Evolutionary conservation across 2,113 vertebrate species (phyloP).

Genomic region (Tauraco erythrolophus): DNA sequence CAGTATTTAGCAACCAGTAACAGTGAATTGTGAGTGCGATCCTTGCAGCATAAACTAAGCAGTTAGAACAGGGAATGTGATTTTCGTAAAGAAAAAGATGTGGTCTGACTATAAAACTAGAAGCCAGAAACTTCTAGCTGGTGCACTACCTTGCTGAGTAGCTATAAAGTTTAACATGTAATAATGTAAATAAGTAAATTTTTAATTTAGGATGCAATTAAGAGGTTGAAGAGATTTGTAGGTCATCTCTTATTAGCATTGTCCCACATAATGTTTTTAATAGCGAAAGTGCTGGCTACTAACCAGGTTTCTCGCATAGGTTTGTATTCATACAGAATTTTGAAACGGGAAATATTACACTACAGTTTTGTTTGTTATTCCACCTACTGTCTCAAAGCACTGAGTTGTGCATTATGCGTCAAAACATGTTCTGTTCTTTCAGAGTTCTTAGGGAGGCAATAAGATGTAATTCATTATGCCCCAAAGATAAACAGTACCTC

Average conservation of each 20-base stretch:
- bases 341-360: conserved; percentile 2
- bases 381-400: neutral
- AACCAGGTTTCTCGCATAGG: neutral
- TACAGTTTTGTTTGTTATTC: conserved; percentile 37
- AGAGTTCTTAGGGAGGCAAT: conserved; percentile 36
- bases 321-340: neutral
- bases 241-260: neutral
- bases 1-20: neutral
- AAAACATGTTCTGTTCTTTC: conserved; percentile 43
- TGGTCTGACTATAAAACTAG: neutral
- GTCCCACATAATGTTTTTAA: neutral
- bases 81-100: conserved; percentile 12
- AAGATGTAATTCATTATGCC: conserved; percentile 62
- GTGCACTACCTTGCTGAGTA: neutral
- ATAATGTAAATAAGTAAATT: neutral
- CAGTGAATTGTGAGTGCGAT: neutral
- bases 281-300: neutral
- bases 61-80: neutral
- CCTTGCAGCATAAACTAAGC: neutral
- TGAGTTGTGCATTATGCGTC: neutral
- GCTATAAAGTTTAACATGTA: neutral
- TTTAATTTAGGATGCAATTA: neutral
- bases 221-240: neutral
- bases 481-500: conserved; percentile 68
- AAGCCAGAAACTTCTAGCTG: neutral